Evolutionary conservation across 2,113 vertebrate genomes (phyloP), one percentile per base, ranked within the genome.

Genomic region (Panthera leo): DNA sequence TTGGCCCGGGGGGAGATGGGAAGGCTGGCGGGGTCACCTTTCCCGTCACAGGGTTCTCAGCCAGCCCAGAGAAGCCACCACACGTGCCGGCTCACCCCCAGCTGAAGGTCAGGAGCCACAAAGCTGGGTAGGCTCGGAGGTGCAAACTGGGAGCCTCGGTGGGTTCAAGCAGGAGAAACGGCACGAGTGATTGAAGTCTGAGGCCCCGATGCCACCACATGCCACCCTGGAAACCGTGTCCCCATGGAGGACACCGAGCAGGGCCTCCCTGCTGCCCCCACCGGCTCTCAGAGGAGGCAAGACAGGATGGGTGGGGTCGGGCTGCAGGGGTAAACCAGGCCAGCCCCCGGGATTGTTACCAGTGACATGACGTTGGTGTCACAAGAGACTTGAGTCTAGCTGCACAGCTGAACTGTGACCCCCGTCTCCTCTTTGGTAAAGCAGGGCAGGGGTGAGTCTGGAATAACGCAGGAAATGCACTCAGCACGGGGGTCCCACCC

Each of bases 21-120:
- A 63, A 73, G 27, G 36, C 82, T 0, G 71, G 85, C 7, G 10
- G 61, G 88, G 97, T 97, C 97, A 97, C 96, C 94, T 95, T 97
- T 95, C 84, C 93, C 61, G 4, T 88, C 94, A 65, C 91, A 36
- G 67, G 36, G 16, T 61, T 82, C 67, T 86, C 65, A 36, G 75
- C 83, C 73, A 23, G 42, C 90, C 86, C 2, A 0, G 58, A 61
- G 71, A 1, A 0, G 87, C 94, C 0, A 0, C 88, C 29, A 0
- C 23, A 25, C 14, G 0, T 13, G 11, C 39, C 12, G 0, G 6
- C 10, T 53, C n/a, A 29, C 45, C 61, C 18, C 80, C 1, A 7
- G 53, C 55, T 87, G 79, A 90, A 95, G 85, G 87, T 95, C 55
- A 13, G 39, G 4, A 4, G 1, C 13, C 3, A 10, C 16, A 29